A percentile compares a stretch with the other conserved stretches of the same genome.
Evolutionary conservation across 2,888 invertebrate species (phyloP).

Genomic region (Uropetala carovei): DNA sequence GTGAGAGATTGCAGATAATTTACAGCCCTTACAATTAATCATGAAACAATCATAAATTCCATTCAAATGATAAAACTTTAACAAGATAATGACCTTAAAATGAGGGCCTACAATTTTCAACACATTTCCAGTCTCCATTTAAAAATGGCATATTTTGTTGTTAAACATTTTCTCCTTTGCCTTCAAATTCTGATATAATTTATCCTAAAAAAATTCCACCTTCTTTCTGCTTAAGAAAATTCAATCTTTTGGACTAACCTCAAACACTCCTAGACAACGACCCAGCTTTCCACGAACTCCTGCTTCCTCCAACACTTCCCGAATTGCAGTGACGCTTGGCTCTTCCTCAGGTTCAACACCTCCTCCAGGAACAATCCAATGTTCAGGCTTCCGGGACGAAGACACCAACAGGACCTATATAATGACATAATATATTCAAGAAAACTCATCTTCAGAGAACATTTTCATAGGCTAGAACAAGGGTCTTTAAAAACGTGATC

Average conservation of each 20-base stretch:
- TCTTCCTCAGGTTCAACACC: conserved; percentile 97
- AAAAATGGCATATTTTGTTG: too few species aligned
- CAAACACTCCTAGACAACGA: conserved; percentile 94
- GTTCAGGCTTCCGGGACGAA: conserved; percentile 91
- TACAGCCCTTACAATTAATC: too few species aligned
- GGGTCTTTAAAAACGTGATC: too few species aligned
- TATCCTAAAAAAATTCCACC: background rate
- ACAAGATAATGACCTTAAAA: too few species aligned
- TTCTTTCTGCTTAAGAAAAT: background rate
- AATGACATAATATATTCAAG: background rate
- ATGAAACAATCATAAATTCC: too few species aligned
- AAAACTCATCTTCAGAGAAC: background rate
- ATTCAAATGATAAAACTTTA: too few species aligned
- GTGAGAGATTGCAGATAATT: too few species aligned
- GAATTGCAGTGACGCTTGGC: conserved; percentile 91
- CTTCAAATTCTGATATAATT: background rate
- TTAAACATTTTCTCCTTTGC: too few species aligned
- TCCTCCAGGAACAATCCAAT: conserved; percentile 98
- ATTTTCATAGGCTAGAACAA: too few species aligned
- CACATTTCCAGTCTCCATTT: too few species aligned
- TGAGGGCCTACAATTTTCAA: too few species aligned
- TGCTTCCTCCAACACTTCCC: conserved; percentile 97
- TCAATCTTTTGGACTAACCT: conserved; percentile 80
- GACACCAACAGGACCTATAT: conserved; percentile 93
- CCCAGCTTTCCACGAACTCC: conserved; percentile 94